Percentiles rank a stretch among this genome's conserved stretches.
These are phyloP conservation scores for Drosophila serrata DNA, from an alignment of 1,140 invertebrate species.

Conservation along the genomic window DNA sequence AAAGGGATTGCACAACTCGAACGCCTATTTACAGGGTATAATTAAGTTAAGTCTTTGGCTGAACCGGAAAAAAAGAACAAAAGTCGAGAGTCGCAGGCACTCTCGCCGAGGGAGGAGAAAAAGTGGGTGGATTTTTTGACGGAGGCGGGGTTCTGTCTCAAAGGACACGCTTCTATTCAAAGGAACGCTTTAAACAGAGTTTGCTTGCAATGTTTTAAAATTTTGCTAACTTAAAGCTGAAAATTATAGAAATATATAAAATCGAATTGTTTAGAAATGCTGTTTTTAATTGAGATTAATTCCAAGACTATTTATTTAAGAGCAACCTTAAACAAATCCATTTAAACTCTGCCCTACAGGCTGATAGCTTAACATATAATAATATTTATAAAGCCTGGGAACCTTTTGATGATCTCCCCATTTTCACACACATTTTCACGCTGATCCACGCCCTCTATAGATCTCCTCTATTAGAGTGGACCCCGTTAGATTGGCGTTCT, in stretches of 20 bases:
- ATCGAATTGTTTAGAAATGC: accelerated
- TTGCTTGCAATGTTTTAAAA: not conserved
- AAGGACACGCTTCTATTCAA: constrained; percentile 33
- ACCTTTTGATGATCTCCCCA: constrained; percentile 1
- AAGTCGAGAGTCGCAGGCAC: constrained; percentile 63
- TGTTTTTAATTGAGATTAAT: not conserved
- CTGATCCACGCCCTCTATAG: constrained; percentile 27
- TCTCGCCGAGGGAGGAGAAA: constrained; percentile 1
- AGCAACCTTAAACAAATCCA: not conserved
- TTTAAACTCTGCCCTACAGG: constrained; percentile 19
- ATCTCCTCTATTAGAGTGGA: constrained; percentile 34
- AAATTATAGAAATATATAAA: not conserved
- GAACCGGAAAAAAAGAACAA: constrained; percentile 62
- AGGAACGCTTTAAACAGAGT: constrained; percentile 16
- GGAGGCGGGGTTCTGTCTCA: constrained; percentile 16
- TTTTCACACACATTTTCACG: constrained; percentile 46
- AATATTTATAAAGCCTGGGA: constrained; percentile 26
- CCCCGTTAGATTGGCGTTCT: constrained; percentile 23
- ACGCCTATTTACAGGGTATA: constrained; percentile 84
- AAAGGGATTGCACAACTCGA: constrained; percentile 78
- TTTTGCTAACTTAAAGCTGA: not conserved
- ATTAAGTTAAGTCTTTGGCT: constrained; percentile 81
- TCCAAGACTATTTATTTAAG: not conserved
- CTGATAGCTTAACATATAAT: not conserved
- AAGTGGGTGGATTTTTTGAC: constrained; percentile 26